Evolutionary conservation across 2,888 invertebrate species (phyloP).

Genomic region (Drosophila quasianomalipes): DNA sequence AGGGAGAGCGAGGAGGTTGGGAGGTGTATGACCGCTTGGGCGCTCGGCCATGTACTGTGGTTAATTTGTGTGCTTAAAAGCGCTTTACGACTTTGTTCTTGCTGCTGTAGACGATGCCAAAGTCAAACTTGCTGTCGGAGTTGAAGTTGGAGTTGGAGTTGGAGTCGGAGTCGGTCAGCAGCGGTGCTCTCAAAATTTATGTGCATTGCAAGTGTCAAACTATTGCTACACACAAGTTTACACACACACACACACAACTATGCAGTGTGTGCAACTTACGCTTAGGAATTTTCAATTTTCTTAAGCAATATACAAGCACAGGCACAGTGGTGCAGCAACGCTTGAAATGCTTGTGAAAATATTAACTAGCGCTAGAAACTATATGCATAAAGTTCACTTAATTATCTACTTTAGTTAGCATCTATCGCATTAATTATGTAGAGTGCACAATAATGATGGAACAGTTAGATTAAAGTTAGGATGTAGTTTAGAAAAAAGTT

Average conservation of each 20-base stretch:
- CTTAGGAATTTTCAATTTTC: slow-evolving; percentile 84
- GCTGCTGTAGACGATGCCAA: slow-evolving; percentile 4
- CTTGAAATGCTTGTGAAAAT: background rate
- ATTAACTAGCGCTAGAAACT: background rate
- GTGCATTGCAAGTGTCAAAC: slow-evolving; percentile 84
- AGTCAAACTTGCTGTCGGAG: slow-evolving; percentile 10
- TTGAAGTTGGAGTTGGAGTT: background rate
- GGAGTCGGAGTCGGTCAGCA: slow-evolving; percentile 58
- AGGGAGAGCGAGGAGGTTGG: slow-evolving; percentile 1
- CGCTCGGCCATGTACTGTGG: slow-evolving; percentile 79
- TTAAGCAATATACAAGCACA: slow-evolving; percentile 61
- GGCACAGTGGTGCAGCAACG: slow-evolving; percentile 28
- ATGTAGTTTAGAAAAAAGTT: background rate
- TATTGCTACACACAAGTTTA: slow-evolving; percentile 61
- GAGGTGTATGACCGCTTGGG: slow-evolving; percentile 54
- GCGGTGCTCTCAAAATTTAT: slow-evolving; percentile 60
- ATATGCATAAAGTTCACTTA: background rate
- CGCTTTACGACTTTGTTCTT: slow-evolving; percentile 80
- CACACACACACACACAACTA: slow-evolving; percentile 26
- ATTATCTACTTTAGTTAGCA: background rate
- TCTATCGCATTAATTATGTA: background rate
- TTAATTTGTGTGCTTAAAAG: slow-evolving; percentile 85
- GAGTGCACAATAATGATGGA: background rate
- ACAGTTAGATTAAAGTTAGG: background rate
- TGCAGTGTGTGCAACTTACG: slow-evolving; percentile 46